Evolutionary conservation across 2,888 invertebrate species (phyloP).

Genomic region (Lasioglossum figueresi): DNA sequence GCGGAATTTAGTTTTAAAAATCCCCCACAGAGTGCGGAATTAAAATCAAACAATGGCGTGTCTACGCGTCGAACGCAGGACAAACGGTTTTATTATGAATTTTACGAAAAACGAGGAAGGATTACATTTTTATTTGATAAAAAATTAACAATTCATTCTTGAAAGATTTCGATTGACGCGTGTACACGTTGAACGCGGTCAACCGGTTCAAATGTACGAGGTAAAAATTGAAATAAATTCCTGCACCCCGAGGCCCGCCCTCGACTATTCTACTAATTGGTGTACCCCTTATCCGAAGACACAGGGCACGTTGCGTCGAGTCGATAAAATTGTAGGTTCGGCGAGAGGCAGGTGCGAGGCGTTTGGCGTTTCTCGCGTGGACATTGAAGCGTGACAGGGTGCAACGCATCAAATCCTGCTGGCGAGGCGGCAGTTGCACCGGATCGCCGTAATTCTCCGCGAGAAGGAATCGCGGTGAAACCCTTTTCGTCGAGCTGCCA

Average conservation of each 20-base stretch:
- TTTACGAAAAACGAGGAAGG: too few relatives aligned
- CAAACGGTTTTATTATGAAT: too few relatives aligned
- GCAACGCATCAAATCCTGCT: conserved; percentile 63
- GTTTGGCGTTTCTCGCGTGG: conserved; percentile 47
- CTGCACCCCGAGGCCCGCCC: not conserved
- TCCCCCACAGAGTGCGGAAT: too few relatives aligned
- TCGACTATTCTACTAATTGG: not conserved
- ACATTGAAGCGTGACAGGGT: conserved; percentile 64
- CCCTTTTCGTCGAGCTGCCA: conserved; percentile 61
- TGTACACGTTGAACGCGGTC: too few relatives aligned
- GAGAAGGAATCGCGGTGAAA: conserved; percentile 66
- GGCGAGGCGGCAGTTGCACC: conserved; percentile 56
- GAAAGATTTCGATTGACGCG: too few relatives aligned
- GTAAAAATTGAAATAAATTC: not conserved
- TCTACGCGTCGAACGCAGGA: too few relatives aligned
- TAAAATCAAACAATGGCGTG: too few relatives aligned
- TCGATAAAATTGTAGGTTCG: not conserved
- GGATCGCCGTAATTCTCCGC: conserved; percentile 69
- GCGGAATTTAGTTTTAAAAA: too few relatives aligned
- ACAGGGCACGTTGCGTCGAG: not conserved
- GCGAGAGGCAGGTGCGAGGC: conserved; percentile 37
- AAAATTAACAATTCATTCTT: too few relatives aligned
- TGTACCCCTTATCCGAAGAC: not conserved
- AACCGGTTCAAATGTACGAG: too few relatives aligned
- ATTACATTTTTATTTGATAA: too few relatives aligned